A percentile compares a stretch with the other conserved stretches of the same genome.
Conservation (phyloP, 1,140 invertebrate genomes). For the Adoxophyes honmai region DNA sequence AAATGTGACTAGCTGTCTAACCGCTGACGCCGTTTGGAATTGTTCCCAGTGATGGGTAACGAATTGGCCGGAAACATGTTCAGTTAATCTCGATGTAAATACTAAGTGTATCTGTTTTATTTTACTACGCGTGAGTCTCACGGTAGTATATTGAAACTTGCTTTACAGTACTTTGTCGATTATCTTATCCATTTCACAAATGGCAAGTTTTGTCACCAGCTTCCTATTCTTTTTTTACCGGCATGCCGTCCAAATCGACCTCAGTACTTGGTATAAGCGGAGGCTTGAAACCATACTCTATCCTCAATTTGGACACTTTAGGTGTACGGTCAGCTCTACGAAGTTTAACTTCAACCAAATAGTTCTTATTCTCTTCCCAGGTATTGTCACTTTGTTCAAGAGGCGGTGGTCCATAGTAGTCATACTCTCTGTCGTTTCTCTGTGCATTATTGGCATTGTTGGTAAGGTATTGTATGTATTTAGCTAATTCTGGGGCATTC, state of each 20-base stretch:
- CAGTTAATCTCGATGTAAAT: too few relatives aligned
- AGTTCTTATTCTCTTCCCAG: constrained; percentile 48
- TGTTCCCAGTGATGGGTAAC: too few relatives aligned
- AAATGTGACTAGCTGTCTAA: too few relatives aligned
- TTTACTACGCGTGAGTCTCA: too few relatives aligned
- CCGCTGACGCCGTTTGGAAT: too few relatives aligned
- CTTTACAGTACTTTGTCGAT: too few relatives aligned
- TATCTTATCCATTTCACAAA: too few relatives aligned
- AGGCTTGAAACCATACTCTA: constrained; percentile 90
- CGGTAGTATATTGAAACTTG: too few relatives aligned
- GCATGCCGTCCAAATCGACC: constrained; percentile 83
- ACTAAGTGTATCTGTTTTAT: too few relatives aligned
- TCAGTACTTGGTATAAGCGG: constrained; percentile 88
- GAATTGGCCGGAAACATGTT: too few relatives aligned
- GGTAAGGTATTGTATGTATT: constrained; percentile 33
- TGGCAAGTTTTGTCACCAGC: too few relatives aligned
- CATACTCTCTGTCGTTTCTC: constrained; percentile 8
- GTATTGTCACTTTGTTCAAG: constrained; percentile 33
- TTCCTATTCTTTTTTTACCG: constrained; percentile 63
- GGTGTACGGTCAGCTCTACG: constrained; percentile 76
- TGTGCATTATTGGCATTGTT: constrained; percentile 23
- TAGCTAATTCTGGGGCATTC: constrained; percentile 17
- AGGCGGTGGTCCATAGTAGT: constrained; percentile 54
- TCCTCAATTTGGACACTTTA: constrained; percentile 78
- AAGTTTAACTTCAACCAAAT: constrained; percentile 41